Evolutionary conservation across 2,113 vertebrate genomes (phyloP).

Genomic region (Pseudorectes ferrugineus): DNA sequence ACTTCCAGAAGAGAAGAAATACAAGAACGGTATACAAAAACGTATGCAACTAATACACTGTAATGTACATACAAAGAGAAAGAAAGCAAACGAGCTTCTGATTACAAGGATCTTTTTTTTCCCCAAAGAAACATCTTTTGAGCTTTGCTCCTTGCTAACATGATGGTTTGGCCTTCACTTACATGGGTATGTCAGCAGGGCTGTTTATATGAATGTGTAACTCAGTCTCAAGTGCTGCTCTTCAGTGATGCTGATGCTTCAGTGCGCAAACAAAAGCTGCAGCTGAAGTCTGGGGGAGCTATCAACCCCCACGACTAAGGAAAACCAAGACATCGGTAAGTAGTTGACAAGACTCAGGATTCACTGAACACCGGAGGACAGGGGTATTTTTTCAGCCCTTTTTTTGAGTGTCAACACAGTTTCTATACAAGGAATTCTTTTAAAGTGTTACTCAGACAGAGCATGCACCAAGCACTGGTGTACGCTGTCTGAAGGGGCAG

Average conservation of each 20-base stretch:
- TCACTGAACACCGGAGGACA: not conserved
- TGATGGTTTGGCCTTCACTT: not conserved
- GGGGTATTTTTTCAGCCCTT: not conserved
- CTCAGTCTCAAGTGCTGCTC: not conserved
- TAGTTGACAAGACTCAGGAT: not conserved
- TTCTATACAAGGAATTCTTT: not conserved
- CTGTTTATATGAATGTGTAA: not conserved
- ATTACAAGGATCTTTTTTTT: not conserved
- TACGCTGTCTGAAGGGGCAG: fast-evolving
- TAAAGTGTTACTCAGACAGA: not conserved
- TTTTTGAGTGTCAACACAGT: not conserved
- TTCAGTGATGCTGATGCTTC: not conserved
- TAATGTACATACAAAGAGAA: not conserved
- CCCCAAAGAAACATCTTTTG: not conserved
- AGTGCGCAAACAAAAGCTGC: not conserved
- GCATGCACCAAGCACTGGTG: fast-evolving
- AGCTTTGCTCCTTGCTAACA: not conserved
- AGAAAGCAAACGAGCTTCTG: not conserved
- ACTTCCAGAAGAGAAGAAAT: not conserved
- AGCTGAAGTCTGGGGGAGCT: not conserved
- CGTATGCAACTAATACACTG: not conserved
- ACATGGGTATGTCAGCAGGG: not conserved
- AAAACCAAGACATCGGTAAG: not conserved
- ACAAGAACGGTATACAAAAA: not conserved
- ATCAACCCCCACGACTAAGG: not conserved